These are phyloP conservation scores for Drosophila persimilis DNA, from an alignment of 1,140 invertebrate genomes.

Conservation along the genomic window DNA sequence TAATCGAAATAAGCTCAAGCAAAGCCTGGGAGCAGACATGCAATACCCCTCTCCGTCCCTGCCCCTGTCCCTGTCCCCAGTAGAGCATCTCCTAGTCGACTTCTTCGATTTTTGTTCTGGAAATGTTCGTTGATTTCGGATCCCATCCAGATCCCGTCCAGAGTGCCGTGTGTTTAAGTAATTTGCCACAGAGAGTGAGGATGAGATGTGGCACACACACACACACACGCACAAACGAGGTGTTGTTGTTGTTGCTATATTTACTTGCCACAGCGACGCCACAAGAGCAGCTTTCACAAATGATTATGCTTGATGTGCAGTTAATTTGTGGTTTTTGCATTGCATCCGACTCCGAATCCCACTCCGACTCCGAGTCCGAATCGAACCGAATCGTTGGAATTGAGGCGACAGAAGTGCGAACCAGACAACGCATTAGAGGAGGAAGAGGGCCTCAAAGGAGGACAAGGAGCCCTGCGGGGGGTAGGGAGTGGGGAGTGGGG, in stretches of 20 bases:
- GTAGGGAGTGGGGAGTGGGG: no score
- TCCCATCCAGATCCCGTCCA: neutral
- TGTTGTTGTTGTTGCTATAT: constrained; percentile 54
- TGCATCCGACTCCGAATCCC: constrained; percentile 1
- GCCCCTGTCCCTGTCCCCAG: no score
- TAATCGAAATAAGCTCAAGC: no score
- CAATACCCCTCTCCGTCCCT: no score
- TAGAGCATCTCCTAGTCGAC: constrained; percentile 8
- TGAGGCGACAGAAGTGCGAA: constrained; percentile 64
- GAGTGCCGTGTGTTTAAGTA: constrained; percentile 69
- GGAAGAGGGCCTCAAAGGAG: neutral
- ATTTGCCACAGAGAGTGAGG: constrained; percentile 58
- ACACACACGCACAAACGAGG: neutral
- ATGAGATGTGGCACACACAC: no score
- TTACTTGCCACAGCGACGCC: constrained; percentile 6
- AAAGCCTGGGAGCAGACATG: no score
- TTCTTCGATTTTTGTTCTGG: neutral
- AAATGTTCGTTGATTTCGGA: neutral
- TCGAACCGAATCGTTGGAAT: constrained; percentile 3
- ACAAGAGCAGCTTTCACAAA: constrained; percentile 71
- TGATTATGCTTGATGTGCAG: constrained; percentile 81
- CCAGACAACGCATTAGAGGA: constrained; percentile 67
- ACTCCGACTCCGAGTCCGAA: no score
- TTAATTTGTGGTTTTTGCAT: constrained; percentile 73
- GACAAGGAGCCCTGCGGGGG: neutral